Evolutionary conservation across 2,113 vertebrate genomes (phyloP).

Genomic region (Mormoops blainvillei): DNA sequence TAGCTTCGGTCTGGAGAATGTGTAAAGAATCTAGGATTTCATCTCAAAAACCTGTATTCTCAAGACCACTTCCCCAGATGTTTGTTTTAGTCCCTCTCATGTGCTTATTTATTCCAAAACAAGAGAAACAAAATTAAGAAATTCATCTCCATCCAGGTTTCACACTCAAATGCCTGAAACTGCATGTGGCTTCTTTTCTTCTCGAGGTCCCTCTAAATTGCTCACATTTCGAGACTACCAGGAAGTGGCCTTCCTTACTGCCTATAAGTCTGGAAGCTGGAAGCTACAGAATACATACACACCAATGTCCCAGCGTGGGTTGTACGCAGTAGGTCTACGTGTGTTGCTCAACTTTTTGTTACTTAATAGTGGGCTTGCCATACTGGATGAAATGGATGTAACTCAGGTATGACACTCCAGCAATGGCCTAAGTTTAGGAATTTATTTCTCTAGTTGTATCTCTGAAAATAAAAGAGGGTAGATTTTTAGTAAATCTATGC

Average conservation of each 20-base stretch:
- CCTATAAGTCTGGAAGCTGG: not conserved
- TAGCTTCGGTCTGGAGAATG: not conserved
- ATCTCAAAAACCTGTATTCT: not conserved
- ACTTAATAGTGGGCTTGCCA: not conserved
- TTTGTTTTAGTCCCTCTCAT: not conserved
- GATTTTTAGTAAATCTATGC: not conserved
- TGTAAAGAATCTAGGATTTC: not conserved
- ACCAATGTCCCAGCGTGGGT: not conserved
- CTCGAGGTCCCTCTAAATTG: not conserved
- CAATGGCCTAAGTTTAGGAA: not conserved
- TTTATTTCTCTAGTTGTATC: not conserved
- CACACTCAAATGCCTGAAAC: not conserved
- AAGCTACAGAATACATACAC: not conserved
- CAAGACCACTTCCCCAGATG: not conserved
- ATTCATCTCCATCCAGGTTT: not conserved
- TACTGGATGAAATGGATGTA: not conserved
- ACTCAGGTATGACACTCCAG: not conserved
- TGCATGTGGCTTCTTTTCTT: not conserved
- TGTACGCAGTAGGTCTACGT: not conserved
- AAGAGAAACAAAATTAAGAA: not conserved
- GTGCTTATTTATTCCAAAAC: not conserved
- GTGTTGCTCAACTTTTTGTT: not conserved
- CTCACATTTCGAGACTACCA: not conserved
- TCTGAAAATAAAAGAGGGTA: not conserved
- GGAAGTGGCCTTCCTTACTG: not conserved